phyloP scores from a whole-genome alignment of 2,888 invertebrate genomes.

The Rhamphomyia laevipes region DNA sequence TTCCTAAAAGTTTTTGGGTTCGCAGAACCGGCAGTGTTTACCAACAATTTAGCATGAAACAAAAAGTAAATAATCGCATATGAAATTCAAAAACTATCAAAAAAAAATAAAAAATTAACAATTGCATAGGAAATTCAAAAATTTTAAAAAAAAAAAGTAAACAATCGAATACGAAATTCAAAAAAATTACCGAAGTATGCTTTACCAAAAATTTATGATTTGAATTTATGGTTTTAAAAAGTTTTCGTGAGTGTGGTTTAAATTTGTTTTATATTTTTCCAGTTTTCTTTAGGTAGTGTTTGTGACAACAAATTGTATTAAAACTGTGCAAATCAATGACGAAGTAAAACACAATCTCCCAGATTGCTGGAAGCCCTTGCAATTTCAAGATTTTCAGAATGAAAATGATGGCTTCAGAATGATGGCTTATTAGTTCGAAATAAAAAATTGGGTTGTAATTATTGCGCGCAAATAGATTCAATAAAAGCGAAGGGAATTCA shows the following conservation, averaged over 20 bases:
- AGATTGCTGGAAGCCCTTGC: background rate
- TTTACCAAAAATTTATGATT: no score
- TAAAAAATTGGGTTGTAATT: background rate
- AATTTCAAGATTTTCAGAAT: background rate
- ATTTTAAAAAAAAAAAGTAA: constrained; percentile 1
- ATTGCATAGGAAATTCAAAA: background rate
- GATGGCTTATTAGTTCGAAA: background rate
- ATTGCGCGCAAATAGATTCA: background rate
- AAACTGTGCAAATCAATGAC: background rate
- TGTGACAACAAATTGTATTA: no score
- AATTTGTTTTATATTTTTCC: no score
- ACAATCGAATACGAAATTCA: background rate
- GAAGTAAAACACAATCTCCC: background rate
- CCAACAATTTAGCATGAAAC: no score
- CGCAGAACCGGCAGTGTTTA: background rate
- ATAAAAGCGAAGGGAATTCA: background rate
- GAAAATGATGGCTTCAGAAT: no score
- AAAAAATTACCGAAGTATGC: background rate
- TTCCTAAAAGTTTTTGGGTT: no score
- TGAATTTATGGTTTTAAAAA: no score
- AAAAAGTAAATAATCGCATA: background rate
- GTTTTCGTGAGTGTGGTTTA: no score
- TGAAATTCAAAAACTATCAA: background rate
- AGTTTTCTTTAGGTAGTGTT: no score
- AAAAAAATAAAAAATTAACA: background rate